Conservation (phyloP, 2,113 vertebrate species). For the Petromus typicus region DNA sequence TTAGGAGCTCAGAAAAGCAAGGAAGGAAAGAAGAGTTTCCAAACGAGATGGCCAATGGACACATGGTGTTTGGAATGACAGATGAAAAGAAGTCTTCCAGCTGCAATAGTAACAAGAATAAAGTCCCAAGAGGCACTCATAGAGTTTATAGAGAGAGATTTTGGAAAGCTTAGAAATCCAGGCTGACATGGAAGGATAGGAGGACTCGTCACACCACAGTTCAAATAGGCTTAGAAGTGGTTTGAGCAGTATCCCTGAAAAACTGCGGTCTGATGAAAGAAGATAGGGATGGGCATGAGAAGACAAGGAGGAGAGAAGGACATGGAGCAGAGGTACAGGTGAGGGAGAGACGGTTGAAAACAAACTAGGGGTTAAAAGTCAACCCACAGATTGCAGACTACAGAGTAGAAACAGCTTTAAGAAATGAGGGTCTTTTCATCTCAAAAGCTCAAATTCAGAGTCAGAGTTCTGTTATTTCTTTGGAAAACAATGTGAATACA, state of each 20-base stretch:
- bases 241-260: not conserved
- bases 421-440: conserved; percentile 31
- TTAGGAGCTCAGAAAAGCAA: conserved; percentile 15
- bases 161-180: not conserved
- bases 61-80: not conserved
- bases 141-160: not conserved
- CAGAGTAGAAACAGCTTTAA: not conserved
- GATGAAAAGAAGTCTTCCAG: not conserved
- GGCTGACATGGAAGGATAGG: not conserved
- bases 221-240: not conserved
- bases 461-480: conserved; percentile 9
- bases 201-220: not conserved
- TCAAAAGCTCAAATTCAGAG: conserved; percentile 4
- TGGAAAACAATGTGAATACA: conserved; percentile 23
- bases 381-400: not conserved
- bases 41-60: not conserved
- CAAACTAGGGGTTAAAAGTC: not conserved
- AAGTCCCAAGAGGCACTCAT: not conserved
- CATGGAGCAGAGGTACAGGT: not conserved
- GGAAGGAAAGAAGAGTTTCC: conserved; percentile 1
- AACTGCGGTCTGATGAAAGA: not conserved
- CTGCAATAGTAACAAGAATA: not conserved
- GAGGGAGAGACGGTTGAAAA: not conserved
- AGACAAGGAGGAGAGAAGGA: not conserved
- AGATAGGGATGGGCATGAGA: not conserved